Percentiles rank a stretch among this genome's conserved stretches.
Evolutionary conservation across 2,888 invertebrate genomes (phyloP).

Genomic region (Ligdia adustata): DNA sequence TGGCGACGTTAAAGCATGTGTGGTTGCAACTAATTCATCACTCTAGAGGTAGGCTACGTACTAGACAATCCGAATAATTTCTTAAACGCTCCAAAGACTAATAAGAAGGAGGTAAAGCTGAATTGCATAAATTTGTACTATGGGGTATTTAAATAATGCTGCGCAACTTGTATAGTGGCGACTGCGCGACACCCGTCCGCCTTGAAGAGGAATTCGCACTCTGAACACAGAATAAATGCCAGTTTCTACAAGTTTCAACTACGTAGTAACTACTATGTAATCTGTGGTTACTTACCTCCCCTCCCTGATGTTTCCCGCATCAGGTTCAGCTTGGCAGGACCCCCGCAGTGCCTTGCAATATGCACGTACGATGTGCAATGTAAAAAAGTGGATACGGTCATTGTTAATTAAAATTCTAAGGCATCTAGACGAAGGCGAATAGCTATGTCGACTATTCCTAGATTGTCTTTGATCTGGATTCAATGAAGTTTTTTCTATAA

Average conservation of each 20-base stretch:
- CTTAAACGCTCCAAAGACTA: no score
- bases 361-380: conserved; percentile 9
- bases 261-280: no score
- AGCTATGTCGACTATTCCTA: background rate
- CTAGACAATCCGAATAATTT: no score
- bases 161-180: conserved; percentile 27
- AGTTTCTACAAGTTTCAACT: no score
- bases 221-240: no score
- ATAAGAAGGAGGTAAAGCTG: conserved; percentile 9
- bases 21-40: no score
- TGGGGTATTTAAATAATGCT: conserved; percentile 37
- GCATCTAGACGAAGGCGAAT: background rate
- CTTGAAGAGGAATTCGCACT: conserved; percentile 53
- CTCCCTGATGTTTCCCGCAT: conserved; percentile 19
- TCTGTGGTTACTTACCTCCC: conserved; percentile 42
- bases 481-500: background rate
- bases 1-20: no score
- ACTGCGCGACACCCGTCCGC: conserved; percentile 35
- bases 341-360: conserved; percentile 17
- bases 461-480: background rate
- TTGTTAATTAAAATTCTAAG: conserved; percentile 5
- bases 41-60: no score
- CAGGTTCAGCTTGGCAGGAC: conserved; percentile 8
- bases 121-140: conserved; percentile 26
- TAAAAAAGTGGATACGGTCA: conserved; percentile 12